Evolutionary conservation across 2,888 invertebrate species (phyloP), one percentile per base, ranked within the genome.

Genomic region (Drosophila atripex): DNA sequence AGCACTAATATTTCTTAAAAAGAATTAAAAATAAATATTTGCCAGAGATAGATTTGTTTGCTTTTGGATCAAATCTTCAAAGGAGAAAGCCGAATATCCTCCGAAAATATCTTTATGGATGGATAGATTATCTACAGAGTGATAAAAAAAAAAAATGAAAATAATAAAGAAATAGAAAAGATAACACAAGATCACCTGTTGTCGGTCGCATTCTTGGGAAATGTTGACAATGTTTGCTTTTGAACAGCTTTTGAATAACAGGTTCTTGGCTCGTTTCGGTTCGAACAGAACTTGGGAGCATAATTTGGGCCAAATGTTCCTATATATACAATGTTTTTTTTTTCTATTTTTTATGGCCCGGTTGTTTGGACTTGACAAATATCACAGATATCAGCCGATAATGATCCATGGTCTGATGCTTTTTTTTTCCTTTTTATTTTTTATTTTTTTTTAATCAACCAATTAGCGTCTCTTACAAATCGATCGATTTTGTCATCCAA

Each of bases 231-330:
- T 61, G 47, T 59, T 47, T 59, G 60, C 39, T 59, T 59, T 60
- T 47, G 59, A 61, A 61, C 60, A 59, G 60, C 60, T 61, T 60
- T 61, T 61, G 60, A 59, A 59, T 59, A 61, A 61, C 60, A 41
- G 60, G 60, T 61, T 61, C 47, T 18, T 12, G 14, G 43, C 21
- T 23, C 47, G 25, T 28, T 46, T 45, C 32, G 58, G 46, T 61
- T 61, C 41, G 39, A 46, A 60, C 60, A 60, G 45, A 57, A 58
- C 60, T 9, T 9, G 28, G 28, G 28, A 28, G 3, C 28, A 43
- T 46, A 60, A 60, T 60, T 60, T 60, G 60, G 60, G 58, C 60
- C 60, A 60, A 60, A 60, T 46, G 58, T 28, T 23, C 21, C 21
- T 23, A 23, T 23, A n/a, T n/a, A n/a, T n/a, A n/a, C n/a, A n/a